A percentile compares a stretch with the other conserved stretches of the same genome.
These are phyloP conservation scores for Saturnia japonica DNA, from an alignment of 2,888 invertebrate genomes.

Conservation along the genomic window DNA sequence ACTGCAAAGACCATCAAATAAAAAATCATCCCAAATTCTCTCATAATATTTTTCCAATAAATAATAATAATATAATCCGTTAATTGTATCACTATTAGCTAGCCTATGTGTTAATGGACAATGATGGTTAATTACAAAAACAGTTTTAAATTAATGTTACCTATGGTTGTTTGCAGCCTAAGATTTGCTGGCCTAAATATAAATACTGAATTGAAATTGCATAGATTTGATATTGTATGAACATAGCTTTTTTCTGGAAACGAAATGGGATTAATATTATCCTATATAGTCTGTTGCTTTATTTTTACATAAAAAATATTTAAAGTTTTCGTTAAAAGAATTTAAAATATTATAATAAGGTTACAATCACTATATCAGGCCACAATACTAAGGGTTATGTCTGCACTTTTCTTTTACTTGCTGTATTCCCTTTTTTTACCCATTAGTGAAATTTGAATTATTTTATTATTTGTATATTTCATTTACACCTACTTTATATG, in stretches of 20 bases:
- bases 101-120: background rate
- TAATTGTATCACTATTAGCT: too few species aligned
- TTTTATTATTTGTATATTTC: background rate
- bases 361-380: too few species aligned
- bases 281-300: background rate
- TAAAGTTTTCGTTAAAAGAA: background rate
- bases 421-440: background rate
- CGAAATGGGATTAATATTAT: background rate
- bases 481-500: background rate
- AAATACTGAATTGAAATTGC: background rate
- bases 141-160: background rate
- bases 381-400: background rate
- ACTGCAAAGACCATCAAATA: background rate
- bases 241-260: background rate
- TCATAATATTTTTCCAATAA: too few species aligned
- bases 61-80: too few species aligned
- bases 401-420: background rate
- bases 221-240: background rate
- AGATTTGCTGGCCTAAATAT: background rate
- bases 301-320: background rate
- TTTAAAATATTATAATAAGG: too few species aligned
- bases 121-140: background rate
- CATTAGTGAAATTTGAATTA: background rate
- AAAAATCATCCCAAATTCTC: background rate
- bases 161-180: background rate